These are phyloP conservation scores for Clarias fuscus DNA, from an alignment of 2,797 vertebrate genomes.

Conservation along the genomic window DNA sequence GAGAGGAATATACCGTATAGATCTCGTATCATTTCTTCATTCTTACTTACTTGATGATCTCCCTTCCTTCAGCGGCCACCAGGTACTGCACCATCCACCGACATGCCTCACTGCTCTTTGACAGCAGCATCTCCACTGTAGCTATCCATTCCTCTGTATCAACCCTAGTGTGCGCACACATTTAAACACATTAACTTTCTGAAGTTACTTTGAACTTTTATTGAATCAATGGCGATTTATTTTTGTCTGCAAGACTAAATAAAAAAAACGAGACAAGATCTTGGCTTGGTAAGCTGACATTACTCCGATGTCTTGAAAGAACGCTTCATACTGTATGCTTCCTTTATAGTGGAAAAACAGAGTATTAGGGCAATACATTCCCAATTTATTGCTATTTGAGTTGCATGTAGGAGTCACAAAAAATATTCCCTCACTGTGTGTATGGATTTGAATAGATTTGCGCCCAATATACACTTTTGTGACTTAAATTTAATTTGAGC, in stretches of 20 bases:
- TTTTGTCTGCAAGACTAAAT: background rate
- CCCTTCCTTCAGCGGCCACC: conserved; percentile 88
- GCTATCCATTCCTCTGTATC: conserved; percentile 99
- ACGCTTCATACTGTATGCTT: background rate
- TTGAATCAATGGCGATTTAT: background rate
- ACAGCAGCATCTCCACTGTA: conserved; percentile 91
- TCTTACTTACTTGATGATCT: conserved; percentile 88
- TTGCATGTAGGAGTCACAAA: background rate
- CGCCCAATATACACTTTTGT: background rate
- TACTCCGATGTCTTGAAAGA: background rate
- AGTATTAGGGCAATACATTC: background rate
- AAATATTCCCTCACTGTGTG: background rate
- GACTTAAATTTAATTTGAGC: background rate
- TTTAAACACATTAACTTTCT: background rate
- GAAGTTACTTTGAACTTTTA: background rate
- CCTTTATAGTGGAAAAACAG: background rate
- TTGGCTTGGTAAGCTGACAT: background rate
- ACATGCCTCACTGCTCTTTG: conserved; percentile 93
- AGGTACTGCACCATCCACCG: conserved; percentile 97
- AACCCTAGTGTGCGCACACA: conserved; percentile 70
- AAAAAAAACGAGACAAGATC: background rate
- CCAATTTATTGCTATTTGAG: background rate
- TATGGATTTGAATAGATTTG: background rate
- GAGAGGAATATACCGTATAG: background rate
- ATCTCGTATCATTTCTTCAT: background rate